Base-by-base conservation (phyloP, 2,113 vertebrate species). In the Irena cyanogastra region DNA sequence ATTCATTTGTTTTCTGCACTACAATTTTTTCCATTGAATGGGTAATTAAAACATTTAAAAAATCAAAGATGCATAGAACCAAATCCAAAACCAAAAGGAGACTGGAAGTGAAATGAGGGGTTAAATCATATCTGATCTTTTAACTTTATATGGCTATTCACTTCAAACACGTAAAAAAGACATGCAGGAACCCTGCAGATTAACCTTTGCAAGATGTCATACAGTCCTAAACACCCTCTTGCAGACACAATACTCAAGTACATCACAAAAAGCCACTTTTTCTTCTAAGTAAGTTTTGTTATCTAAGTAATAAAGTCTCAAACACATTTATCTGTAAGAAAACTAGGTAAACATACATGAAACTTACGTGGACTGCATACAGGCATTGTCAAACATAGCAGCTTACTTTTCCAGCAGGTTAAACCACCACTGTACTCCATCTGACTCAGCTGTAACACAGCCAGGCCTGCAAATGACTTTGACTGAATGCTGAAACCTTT, bases 381-480 rank as follows among this genome's bases (percentile, higher is more conserved):
- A 33, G 11, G 21, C 37, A 23, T 10, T 50, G 23, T 27, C 16
- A 87, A 77, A 72, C 76, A 22, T 0, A 44, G 8, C 3, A 37
- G 18, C 20, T 57, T n/a, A 47, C 4, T 59, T n/a, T 74, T 74
- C 35, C 65, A 94, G 49, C 13, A 92, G 64, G 35, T 63, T 88
- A 74, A 86, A 54, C 41, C 66, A 50, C 10, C n/a, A 22, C 21
- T 27, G 14, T 33, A 72, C n/a, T 81, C n/a, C 59, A 53, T 16
- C 52, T 87, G 70, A 94, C 57, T 72, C 65, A 72, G 74, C 49
- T 69, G 33, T 71, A 89, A 93, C 22, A 44, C 17, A 70, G 52
- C 22, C 91, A 83, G n/a, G 18, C 39, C 79, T 71, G 42, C 52
- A 86, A 96, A 90, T 54, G 42, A 92, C 93, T 94, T 88, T 83